Percentiles rank a stretch among this genome's conserved stretches.
Evolutionary conservation across 2,888 invertebrate species (phyloP).

Genomic region (Smittia aterrima): DNA sequence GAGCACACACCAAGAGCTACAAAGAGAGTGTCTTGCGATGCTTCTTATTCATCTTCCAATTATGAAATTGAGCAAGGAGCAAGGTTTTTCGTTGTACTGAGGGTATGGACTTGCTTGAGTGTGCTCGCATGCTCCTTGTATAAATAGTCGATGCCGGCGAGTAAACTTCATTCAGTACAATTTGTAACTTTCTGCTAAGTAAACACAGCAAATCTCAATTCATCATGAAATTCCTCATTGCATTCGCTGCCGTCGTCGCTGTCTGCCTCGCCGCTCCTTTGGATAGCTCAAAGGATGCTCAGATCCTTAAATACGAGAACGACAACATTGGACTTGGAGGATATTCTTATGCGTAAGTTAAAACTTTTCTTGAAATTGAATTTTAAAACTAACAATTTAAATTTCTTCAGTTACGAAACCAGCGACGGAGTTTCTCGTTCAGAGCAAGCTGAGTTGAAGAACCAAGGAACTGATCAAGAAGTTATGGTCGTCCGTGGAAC

Average conservation of each 20-base stretch:
- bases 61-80: conserved; percentile 35
- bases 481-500: conserved; percentile 43
- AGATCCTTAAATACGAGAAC: conserved; percentile 41
- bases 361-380: background rate
- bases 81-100: conserved; percentile 26
- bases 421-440: conserved; percentile 47
- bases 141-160: conserved; percentile 22
- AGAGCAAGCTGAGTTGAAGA: conserved; percentile 46
- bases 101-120: conserved; percentile 13
- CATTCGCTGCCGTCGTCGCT: conserved; percentile 26
- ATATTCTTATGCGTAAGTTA: conserved; percentile 38
- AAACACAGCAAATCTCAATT: background rate
- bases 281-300: conserved; percentile 40
- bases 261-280: conserved; percentile 36
- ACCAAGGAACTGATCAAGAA: conserved; percentile 45
- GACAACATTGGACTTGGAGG: conserved; percentile 38
- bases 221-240: conserved; percentile 38
- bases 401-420: conserved; percentile 45
- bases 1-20: too few relatives aligned
- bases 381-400: too few relatives aligned
- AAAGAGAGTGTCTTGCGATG: too few relatives aligned
- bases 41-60: background rate
- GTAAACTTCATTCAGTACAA: conserved; percentile 31
- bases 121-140: conserved; percentile 23
- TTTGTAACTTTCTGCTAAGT: conserved; percentile 22